Evolutionary conservation across 2,113 vertebrate genomes (phyloP).

Genomic region (Hippocampus barbouri): DNA sequence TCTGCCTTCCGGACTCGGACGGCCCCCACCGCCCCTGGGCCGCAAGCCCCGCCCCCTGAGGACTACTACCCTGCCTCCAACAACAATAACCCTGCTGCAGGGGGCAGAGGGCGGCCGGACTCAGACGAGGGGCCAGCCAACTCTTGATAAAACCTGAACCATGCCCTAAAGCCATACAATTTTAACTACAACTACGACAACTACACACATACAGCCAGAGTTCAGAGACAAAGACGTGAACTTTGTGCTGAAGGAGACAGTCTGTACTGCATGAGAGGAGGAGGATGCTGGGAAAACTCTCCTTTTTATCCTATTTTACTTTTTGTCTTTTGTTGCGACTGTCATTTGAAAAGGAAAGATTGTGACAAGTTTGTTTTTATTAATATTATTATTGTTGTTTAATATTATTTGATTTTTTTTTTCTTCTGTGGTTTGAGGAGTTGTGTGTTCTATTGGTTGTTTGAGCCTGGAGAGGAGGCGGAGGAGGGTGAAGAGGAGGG

Average conservation of each 20-base stretch:
- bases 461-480: slow-evolving; percentile 62
- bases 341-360: slow-evolving; percentile 66
- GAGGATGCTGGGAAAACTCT: slow-evolving; percentile 55
- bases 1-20: slow-evolving; percentile 95
- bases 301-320: slow-evolving; percentile 65
- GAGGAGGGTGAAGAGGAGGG: slow-evolving; percentile 45
- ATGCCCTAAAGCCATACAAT: slow-evolving; percentile 82
- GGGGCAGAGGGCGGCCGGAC: slow-evolving; percentile 75
- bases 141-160: slow-evolving; percentile 91
- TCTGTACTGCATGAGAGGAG: slow-evolving; percentile 75
- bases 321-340: slow-evolving; percentile 60
- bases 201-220: slow-evolving; percentile 65
- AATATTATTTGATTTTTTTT: slow-evolving; percentile 72
- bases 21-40: slow-evolving; percentile 72
- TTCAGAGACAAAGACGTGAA: slow-evolving; percentile 72
- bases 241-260: slow-evolving; percentile 66
- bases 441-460: slow-evolving; percentile 66
- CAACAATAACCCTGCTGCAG: slow-evolving; percentile 78
- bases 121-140: slow-evolving; percentile 83
- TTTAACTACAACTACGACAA: slow-evolving; percentile 75
- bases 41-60: slow-evolving; percentile 75
- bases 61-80: slow-evolving; percentile 80
- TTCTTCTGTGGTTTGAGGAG: slow-evolving; percentile 68
- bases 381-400: slow-evolving; percentile 71
- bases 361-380: slow-evolving; percentile 72